Evolutionary conservation across 2,797 vertebrate species (phyloP), one percentile per base, ranked within the genome.

Genomic region (Pangasius larnaudii): DNA sequence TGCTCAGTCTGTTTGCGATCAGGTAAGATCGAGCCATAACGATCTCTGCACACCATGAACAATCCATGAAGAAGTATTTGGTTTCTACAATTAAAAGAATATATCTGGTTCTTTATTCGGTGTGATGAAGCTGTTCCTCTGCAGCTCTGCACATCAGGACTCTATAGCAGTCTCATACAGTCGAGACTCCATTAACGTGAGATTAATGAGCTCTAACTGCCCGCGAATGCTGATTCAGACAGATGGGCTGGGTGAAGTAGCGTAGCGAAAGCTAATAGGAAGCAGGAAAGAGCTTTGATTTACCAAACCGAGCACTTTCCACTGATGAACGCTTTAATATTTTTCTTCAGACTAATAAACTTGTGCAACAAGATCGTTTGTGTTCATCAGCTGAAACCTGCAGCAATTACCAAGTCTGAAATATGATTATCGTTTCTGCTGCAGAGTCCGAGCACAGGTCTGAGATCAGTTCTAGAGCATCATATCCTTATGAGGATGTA

Each of bases 261-360:
- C 85, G 72, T 86, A 86, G 39, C 71, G 18, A 75, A 49, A 75
- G 85, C 85, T 86, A 86, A 86, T 77, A 77, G 85, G 85, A 86
- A 75, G 85, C 58, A 19, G 72, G 72, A 86, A 77, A 71, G 42
- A 11, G 30, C 71, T 61, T 46, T 75, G 69, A 75, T 75, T 85
- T 75, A 46, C 84, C 72, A 75, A 85, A 85, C 5, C n/a, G 36
- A 86, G 53, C 71, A 42, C 53, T 77, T 77, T 86, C 39, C 69
- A 19, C 84, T 75, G 36, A 74, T 61, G 69, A 85, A 74, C 84
- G 30, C 36, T 24, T 74, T 74, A 18, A 85, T 74, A 74, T 85
- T 85, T 72, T 59, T 11, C 84, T 85, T 74, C 85, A 36, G 36
- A 22, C 24, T 86, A 77, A 86, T 86, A 86, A 77, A 77, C 42